phyloP scores from a whole-genome alignment of 2,797 vertebrate genomes.

The Chaenodraco wilsoni region DNA sequence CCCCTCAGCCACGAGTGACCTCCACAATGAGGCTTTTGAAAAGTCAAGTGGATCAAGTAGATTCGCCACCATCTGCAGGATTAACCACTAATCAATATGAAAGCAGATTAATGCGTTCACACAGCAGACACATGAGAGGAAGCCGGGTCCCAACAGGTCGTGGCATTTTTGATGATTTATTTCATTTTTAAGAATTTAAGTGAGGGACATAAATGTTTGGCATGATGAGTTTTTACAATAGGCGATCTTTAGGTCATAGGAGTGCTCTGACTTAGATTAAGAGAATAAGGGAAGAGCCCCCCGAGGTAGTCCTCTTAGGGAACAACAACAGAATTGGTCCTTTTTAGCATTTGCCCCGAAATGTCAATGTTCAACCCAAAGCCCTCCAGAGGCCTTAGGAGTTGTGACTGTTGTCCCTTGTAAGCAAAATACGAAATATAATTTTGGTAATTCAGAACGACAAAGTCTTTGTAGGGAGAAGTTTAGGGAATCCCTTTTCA shows the following conservation, averaged over 20 bases:
- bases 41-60: conserved; percentile 74
- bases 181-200: conserved; percentile 12
- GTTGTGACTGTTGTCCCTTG: not conserved
- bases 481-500: not conserved
- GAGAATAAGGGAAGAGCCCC: conserved; percentile 21
- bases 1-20: conserved; percentile 70
- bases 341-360: conserved; percentile 8
- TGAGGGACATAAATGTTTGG: not conserved
- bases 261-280: conserved; percentile 16
- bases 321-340: conserved; percentile 12
- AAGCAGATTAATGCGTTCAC: conserved; percentile 54
- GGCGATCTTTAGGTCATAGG: conserved; percentile 41
- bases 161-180: not conserved
- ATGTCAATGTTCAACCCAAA: not conserved
- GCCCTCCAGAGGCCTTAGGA: not conserved
- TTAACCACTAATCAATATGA: conserved; percentile 62
- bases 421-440: not conserved
- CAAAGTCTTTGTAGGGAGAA: not conserved
- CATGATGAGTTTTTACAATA: not conserved
- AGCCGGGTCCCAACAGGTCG: not conserved
- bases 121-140: not conserved
- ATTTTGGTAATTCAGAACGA: not conserved
- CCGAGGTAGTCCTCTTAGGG: not conserved
- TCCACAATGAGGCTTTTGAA: conserved; percentile 72
- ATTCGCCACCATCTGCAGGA: conserved; percentile 57